Evolutionary conservation across 2,797 vertebrate species (phyloP).

Genomic region (Melopsittacus undulatus): DNA sequence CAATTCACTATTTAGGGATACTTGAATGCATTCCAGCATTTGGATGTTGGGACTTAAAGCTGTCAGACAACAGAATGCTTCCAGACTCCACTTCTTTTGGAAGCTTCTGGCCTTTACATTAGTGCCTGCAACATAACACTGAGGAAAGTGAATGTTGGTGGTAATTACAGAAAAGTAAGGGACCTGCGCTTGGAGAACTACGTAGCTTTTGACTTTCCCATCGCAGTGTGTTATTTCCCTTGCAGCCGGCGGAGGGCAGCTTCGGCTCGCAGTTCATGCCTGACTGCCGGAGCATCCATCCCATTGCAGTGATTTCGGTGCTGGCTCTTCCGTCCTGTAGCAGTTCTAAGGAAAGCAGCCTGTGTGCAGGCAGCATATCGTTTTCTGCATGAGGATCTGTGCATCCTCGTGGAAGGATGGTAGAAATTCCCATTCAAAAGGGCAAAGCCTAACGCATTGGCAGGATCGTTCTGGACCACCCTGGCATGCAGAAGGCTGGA

Average conservation of each 20-base stretch:
- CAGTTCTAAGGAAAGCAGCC: not conserved
- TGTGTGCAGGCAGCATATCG: fast-evolving
- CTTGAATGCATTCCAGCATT: not conserved
- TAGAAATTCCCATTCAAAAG: not conserved
- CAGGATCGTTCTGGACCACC: not conserved
- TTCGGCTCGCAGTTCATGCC: not conserved
- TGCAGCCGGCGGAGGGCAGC: not conserved
- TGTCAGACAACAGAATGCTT: not conserved
- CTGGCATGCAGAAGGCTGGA: not conserved
- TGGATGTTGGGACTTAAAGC: not conserved
- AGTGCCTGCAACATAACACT: not conserved
- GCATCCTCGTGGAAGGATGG: not conserved
- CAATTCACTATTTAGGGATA: not conserved
- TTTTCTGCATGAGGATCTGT: not conserved
- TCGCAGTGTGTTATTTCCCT: not conserved
- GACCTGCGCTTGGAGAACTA: fast-evolving
- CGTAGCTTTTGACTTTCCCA: fast-evolving
- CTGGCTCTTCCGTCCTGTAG: fast-evolving
- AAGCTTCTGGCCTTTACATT: not conserved
- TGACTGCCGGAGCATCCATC: not conserved
- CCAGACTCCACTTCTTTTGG: not conserved
- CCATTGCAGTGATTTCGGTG: fast-evolving
- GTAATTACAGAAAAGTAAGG: fast-evolving
- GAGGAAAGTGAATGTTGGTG: not conserved
- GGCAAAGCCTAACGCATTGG: not conserved